Base-by-base conservation (phyloP, 2,888 invertebrate species). In the Oscheius sp. region DNA sequence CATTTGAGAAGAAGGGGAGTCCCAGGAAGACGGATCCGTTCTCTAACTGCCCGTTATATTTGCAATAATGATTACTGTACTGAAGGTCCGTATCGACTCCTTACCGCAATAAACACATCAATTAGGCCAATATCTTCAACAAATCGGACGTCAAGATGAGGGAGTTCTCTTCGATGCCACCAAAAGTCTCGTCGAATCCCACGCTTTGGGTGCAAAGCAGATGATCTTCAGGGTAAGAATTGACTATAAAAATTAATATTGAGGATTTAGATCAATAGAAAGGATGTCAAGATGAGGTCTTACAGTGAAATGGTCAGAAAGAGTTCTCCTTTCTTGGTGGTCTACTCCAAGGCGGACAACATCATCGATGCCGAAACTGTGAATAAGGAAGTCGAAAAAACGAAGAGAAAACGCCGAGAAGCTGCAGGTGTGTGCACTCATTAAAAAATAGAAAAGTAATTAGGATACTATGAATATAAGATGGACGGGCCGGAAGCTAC, bases 1-100 rank as follows among this genome's bases (percentile, higher is more conserved):
- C 76, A 68, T 59, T 69, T 81, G 21, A 21, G 79, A 49, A 58
- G 70, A 59, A 72, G 74, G 43, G 77, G 75, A 25, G n/a, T 46
- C 21, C 41, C 74, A 9, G 61, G 73, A 58, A 68, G 74, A 55
- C 73, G 77, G 61, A 72, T 77, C 9, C 61, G 75, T 21, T 76
- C 76, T n/a, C 74, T 81, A 41, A 69, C 74, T 1, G 81, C 81
- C 16, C 70, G 76, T 23, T 69, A 76, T 12, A 45, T 79, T n/a
- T 81, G 81, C 45, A 70, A 76, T 2, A 81, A 77, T 55, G 81
- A 79, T 46, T 81, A 81, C 61, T 81, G 81, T 59, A 59, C 59
- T 1, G 68, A 69, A 45, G 72, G 64, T 72, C 7, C 7, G 43
- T 35, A 7, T 13, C 9, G 5, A 13, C 25, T 25, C 9, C 2